Evolutionary conservation across 2,797 vertebrate genomes (phyloP).

Genomic region (Takifugu ocellatus): DNA sequence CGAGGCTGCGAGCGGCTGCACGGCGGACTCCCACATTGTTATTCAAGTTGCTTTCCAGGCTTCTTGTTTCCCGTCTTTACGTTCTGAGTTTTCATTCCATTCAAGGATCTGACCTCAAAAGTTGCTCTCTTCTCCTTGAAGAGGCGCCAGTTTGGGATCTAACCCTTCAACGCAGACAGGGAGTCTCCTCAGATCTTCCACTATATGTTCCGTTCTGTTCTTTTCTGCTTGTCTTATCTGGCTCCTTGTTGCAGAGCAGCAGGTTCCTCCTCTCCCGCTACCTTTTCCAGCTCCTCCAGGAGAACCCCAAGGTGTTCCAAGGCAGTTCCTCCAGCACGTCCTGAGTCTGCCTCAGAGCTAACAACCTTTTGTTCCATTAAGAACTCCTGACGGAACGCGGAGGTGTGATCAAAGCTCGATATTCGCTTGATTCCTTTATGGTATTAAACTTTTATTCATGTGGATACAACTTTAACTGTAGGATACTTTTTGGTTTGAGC

Average conservation of each 20-base stretch:
- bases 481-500: neutral
- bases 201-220: too few relatives aligned
- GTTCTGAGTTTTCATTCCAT: slow-evolving; percentile 14
- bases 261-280: too few relatives aligned
- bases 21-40: slow-evolving; percentile 11
- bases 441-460: slow-evolving; percentile 1
- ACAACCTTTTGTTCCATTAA: neutral
- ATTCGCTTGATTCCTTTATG: neutral
- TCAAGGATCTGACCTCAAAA: slow-evolving; percentile 36
- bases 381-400: neutral
- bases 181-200: slow-evolving; percentile 1
- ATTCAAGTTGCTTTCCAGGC: slow-evolving; percentile 37
- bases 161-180: slow-evolving; percentile 12
- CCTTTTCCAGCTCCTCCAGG: too few relatives aligned
- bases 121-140: slow-evolving; percentile 34
- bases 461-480: neutral
- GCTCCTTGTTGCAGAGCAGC: too few relatives aligned
- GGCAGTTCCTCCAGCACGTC: too few relatives aligned
- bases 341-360: too few relatives aligned
- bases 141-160: neutral
- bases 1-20: slow-evolving; percentile 43
- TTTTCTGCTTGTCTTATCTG: too few relatives aligned
- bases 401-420: neutral
- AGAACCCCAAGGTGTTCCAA: too few relatives aligned
- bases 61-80: slow-evolving; percentile 13